Evolutionary conservation across 2,113 vertebrate genomes (phyloP).

Genomic region (Cyanistes caeruleus): DNA sequence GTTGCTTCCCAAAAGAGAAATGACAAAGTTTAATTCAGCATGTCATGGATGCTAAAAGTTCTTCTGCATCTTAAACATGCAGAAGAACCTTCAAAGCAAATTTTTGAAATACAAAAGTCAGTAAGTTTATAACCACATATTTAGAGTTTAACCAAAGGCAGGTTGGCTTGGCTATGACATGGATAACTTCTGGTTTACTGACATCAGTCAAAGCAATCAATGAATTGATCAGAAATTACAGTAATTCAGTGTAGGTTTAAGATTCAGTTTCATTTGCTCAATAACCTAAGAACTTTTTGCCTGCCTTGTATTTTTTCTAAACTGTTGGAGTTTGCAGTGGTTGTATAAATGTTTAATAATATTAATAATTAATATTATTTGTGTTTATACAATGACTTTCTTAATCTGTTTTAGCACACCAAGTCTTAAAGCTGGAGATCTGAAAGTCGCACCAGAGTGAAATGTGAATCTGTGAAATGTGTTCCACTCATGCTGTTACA

Average conservation of each 20-base stretch:
- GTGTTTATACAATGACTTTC: neutral
- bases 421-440: neutral
- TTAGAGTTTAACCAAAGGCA: neutral
- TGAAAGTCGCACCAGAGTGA: neutral
- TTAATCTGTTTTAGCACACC: neutral
- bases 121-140: neutral
- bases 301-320: neutral
- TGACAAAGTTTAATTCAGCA: neutral
- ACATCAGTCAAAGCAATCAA: neutral
- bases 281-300: neutral
- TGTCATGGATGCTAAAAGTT: neutral
- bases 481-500: neutral
- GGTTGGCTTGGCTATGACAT: neutral
- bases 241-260: neutral
- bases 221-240: neutral
- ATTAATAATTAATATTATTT: neutral
- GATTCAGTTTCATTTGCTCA: neutral
- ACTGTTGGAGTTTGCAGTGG: neutral
- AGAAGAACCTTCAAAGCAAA: neutral
- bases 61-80: neutral
- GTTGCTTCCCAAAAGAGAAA: neutral
- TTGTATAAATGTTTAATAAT: neutral
- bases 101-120: neutral
- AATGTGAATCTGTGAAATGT: neutral
- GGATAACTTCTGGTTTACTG: neutral